Evolutionary conservation across 2,888 invertebrate species (phyloP), one percentile per base, ranked within the genome.

Genomic region (Spatulosminthurus flaviceps): DNA sequence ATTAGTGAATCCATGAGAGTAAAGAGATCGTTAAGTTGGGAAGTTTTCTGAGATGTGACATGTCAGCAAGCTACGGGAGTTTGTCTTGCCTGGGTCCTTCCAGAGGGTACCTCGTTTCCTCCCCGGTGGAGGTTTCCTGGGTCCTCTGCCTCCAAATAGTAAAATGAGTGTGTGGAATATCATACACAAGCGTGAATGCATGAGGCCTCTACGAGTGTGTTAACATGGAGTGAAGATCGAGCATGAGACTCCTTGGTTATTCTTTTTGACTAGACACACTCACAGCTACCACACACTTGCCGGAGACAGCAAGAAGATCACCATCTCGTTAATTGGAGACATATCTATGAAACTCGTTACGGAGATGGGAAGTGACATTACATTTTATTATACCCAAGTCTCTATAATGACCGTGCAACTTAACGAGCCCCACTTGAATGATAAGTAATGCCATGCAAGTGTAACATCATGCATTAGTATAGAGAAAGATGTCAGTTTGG

Each of bases 321-420:
- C 80, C 81, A 80, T 81, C 82, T 81, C 78, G 82, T 81, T 82
- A 82, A 82, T 82, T 82, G 81, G 81, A 82, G 81, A 82, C 80
- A 78, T 82, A 82, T 81, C 82, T 82, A 80, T 82, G 82, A 80
- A 82, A 80, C 82, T 82, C 82, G 81, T 82, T 82, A 82, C 81
- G 81, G 82, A 81, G 82, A 82, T 77, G 79, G 81, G 80, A 80
- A 80, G 79, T 77, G 80, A 82, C 81, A 77, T 82, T 80, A 82
- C 79, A 79, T 81, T 82, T 82, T 82, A 82, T 82, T 82, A 81
- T 81, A 78, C 79, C 77, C 81, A 67, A 77, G 78, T 77, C 71
- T 64, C 71, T 79, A 82, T 82, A 82, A 82, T 82, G 80, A 82
- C 80, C 81, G 78, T 76, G 75, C 64, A 76, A 80, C 76, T 80